Evolutionary conservation across 2,113 vertebrate species (phyloP), one percentile per base, ranked within the genome.

Genomic region (Ovibos moschatus): DNA sequence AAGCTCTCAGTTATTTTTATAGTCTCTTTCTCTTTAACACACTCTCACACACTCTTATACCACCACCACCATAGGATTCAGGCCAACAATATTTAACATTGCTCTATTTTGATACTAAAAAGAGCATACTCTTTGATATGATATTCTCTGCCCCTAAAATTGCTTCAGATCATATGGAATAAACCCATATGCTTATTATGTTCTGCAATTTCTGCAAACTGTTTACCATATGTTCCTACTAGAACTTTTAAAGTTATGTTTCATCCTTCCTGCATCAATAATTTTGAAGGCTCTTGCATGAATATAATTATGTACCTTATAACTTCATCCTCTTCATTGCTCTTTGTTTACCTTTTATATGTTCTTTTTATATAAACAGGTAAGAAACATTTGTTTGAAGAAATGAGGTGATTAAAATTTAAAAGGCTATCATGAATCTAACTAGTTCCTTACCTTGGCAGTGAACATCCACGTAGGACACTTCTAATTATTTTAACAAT

Each of bases 401-500:
- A 97, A 96, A 95, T 57, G 28, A 96, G 64, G 62, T 87, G 89
- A 97, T 97, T 98, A 95, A 94, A 97, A 96, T 86, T 85, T 96
- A 53, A 97, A 97, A 97, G 78, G 51, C 79, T 87, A 76, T 89
- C 71, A 94, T 95, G 92, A 97, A 89, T 97, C 57, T 94, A 93
- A 96, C 76, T 89, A 93, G 67, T 58, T 94, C 79, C 30, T 97
- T 88, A 50, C 55, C 47, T 50, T 95, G 57, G 23, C 87, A 91
- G 53, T 88, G 93, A 96, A 90, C 67, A 98, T 83, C 50, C 50
- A 96, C 50, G 97, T 87, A 95, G n/a, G 45, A 97, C 96, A 97
- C 55, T 87, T 98, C 53, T 95, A 92, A 97, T 81, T 81, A 96
- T 94, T 98, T 96, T 64, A 96, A 79, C 60, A 95, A 87, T 96